Base-by-base conservation (phyloP, 1,140 invertebrate species). In the Pectinophora gossypiella region DNA sequence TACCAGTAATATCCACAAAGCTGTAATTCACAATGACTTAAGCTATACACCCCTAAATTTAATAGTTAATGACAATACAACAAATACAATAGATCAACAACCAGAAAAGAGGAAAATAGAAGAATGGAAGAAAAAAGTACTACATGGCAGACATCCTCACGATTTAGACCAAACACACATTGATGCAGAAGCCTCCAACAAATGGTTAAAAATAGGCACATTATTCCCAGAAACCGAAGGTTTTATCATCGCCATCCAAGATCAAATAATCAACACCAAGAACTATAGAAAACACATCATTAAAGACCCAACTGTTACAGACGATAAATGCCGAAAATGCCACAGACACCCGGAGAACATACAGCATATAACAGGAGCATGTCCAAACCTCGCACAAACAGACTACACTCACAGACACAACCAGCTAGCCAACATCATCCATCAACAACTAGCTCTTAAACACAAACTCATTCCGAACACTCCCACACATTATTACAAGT, bases 371-470 rank as follows among this genome's bases (percentile, higher is more conserved):
- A 42, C 48, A 40, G 36, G 48, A 1, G 48, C 48, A 22, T 50
- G 36, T 12, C 4, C 12, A n/a, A 50, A 6, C 10, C 19, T 50
- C 1, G 13, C 48, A 5, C 35, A 50, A 42, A 50, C 10, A n/a
- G 48, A 50, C 20, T 50, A 50, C 48, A 50, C 48, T 6, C 20
- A 50, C 12, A 5, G 48, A 2, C 48, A 50, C 13, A 50, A 52
- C 18, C 49, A 51, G 21, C n/a, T n/a, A n/a, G n/a, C n/a, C n/a
- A n/a, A n/a, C n/a, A n/a, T n/a, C n/a, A n/a, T n/a, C n/a, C n/a
- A n/a, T n/a, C n/a, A n/a, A n/a, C n/a, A n/a, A n/a, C n/a, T n/a
- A n/a, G n/a, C n/a, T n/a, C n/a, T n/a, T 27, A 27, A 27, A 27
- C 23, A 27, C 23, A 5, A 27, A 27, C 23, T 27, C 5, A 27